Percentiles rank a stretch among this genome's conserved stretches.
Evolutionary conservation across 2,797 vertebrate genomes (phyloP).

Genomic region (Thamnophis elegans): DNA sequence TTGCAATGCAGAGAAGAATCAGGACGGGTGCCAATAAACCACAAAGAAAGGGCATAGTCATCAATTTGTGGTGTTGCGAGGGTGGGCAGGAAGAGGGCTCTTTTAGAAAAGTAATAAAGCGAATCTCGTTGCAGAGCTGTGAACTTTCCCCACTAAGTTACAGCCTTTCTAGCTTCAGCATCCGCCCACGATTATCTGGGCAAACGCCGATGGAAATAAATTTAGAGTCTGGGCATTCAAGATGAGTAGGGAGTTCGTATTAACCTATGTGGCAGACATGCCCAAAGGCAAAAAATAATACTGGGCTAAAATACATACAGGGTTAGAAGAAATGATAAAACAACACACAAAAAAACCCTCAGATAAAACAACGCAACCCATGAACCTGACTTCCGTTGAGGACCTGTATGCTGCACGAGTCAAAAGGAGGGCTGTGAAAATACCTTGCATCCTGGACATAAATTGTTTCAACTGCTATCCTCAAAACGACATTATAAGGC

Average conservation of each 20-base stretch:
- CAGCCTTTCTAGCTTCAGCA: neutral
- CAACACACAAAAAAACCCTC: too few relatives aligned
- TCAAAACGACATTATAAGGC: too few relatives aligned
- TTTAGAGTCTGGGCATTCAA: neutral
- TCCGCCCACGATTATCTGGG: neutral
- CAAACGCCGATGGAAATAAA: neutral
- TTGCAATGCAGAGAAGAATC: neutral
- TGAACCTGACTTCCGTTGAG: too few relatives aligned
- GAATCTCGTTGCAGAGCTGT: neutral
- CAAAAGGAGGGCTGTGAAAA: too few relatives aligned
- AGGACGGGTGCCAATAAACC: neutral
- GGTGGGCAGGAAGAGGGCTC: neutral
- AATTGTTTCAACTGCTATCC: too few relatives aligned
- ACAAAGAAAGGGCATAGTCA: slow-evolving; percentile 16
- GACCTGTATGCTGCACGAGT: too few relatives aligned
- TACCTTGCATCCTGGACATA: neutral
- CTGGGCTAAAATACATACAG: too few relatives aligned
- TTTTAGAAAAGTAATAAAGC: neutral
- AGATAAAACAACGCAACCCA: too few relatives aligned
- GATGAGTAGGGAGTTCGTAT: neutral
- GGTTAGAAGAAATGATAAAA: too few relatives aligned
- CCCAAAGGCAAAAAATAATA: too few relatives aligned
- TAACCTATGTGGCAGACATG: too few relatives aligned
- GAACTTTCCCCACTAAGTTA: slow-evolving; percentile 6
- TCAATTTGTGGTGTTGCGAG: neutral